These are phyloP conservation scores for Acleris sparsana DNA, from an alignment of 2,888 invertebrate genomes.

Conservation along the genomic window DNA sequence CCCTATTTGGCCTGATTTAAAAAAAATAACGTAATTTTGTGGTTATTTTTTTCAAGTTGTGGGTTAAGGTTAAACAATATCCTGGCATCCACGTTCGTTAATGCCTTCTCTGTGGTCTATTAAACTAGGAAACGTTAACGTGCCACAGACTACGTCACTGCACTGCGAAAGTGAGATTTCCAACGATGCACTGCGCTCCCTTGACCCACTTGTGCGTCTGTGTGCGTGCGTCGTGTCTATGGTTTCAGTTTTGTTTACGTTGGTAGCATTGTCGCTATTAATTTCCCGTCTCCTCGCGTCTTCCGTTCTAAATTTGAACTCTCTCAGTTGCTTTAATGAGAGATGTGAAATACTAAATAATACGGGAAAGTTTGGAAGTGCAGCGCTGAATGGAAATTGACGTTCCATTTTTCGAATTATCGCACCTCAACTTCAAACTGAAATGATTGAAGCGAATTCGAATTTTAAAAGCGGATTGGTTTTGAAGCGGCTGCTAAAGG, in stretches of 20 bases:
- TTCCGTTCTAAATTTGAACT: slow-evolving; percentile 23
- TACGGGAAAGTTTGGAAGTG: background rate
- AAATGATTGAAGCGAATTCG: background rate
- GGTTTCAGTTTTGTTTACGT: slow-evolving; percentile 36
- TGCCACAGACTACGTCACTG: slow-evolving; percentile 53
- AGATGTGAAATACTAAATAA: background rate
- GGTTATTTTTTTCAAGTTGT: no score
- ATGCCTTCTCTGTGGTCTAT: slow-evolving; percentile 29
- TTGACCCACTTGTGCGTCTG: slow-evolving; percentile 71
- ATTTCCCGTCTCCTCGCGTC: slow-evolving; percentile 19
- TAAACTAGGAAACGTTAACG: slow-evolving; percentile 54
- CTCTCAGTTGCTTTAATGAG: slow-evolving; percentile 2
- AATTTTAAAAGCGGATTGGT: background rate
- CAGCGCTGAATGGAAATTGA: background rate
- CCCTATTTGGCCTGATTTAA: slow-evolving; percentile 43
- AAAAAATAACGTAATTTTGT: slow-evolving; percentile 21
- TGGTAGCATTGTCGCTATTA: slow-evolving; percentile 26
- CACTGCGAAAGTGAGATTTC: slow-evolving; percentile 81
- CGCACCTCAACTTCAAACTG: background rate
- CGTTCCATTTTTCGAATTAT: background rate
- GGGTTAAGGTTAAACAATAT: slow-evolving; percentile 4
- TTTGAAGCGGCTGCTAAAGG: no score
- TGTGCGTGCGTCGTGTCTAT: slow-evolving; percentile 35
- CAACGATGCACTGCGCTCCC: slow-evolving; percentile 82
- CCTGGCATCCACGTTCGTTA: background rate